A percentile compares a stretch with the other conserved stretches of the same genome.
These are phyloP conservation scores for Galeopsomyia nigrocyanea DNA, from an alignment of 2,888 invertebrate genomes.

Conservation along the genomic window DNA sequence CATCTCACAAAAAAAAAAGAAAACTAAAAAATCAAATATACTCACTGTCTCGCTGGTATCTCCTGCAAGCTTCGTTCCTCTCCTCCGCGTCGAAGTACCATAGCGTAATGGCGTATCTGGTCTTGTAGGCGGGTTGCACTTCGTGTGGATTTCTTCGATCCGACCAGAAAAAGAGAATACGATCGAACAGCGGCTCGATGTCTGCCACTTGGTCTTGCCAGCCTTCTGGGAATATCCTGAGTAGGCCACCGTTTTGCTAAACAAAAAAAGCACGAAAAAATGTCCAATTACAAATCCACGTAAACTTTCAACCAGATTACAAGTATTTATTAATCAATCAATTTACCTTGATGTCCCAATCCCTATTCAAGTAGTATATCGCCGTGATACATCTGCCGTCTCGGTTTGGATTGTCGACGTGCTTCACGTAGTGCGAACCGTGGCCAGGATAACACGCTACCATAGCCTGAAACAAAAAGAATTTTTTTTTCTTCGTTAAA, in stretches of 20 bases:
- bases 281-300: background rate
- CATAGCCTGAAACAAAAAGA: conserved; percentile 85
- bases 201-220: conserved; percentile 86
- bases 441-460: conserved; percentile 97
- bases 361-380: conserved; percentile 96
- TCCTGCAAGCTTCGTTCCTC: conserved; percentile 79
- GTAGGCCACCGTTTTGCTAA: conserved; percentile 82
- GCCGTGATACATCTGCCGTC: conserved; percentile 98
- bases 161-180: conserved; percentile 98
- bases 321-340: background rate
- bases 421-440: conserved; percentile 95
- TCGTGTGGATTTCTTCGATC: conserved; percentile 97
- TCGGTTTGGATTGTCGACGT: conserved; percentile 97
- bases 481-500: background rate
- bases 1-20: too few species aligned
- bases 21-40: conserved; percentile 42
- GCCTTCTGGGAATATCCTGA: conserved; percentile 93
- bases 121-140: conserved; percentile 91
- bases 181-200: conserved; percentile 93
- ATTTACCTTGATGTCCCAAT: conserved; percentile 89
- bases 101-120: conserved; percentile 91
- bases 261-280: conserved; percentile 14
- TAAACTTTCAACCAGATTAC: background rate
- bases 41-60: conserved; percentile 73
- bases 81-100: conserved; percentile 93